Conservation (phyloP, 1,140 invertebrate genomes). For the Forficula auricularia region DNA sequence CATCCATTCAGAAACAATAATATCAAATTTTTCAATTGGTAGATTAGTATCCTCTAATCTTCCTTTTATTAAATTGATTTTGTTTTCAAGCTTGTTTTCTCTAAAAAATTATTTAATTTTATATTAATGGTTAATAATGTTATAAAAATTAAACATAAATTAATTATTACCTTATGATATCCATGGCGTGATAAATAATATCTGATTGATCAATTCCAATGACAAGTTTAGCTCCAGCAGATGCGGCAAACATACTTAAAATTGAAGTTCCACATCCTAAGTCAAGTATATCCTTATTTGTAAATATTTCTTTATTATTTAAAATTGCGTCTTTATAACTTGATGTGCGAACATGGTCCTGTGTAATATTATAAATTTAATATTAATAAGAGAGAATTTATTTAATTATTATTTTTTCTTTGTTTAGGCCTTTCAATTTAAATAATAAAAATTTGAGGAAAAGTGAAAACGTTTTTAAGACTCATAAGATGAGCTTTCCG, state of each 20-base stretch:
- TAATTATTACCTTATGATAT: constrained; percentile 55
- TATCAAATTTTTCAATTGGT: constrained; percentile 71
- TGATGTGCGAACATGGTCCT: constrained; percentile 80
- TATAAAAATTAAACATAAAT: not conserved
- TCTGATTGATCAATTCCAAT: constrained; percentile 86
- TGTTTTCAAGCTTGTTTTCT: constrained; percentile 53
- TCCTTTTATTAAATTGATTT: constrained; percentile 62
- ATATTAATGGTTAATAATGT: not conserved
- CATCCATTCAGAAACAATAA: constrained; percentile 99
- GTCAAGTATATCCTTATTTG: constrained; percentile 76
- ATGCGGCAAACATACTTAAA: constrained; percentile 86
- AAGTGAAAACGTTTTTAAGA: too few species aligned
- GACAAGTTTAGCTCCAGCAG: constrained; percentile 81
- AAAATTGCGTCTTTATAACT: constrained; percentile 88
- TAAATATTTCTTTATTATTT: constrained; percentile 50
- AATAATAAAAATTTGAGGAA: too few species aligned
- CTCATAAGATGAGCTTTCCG: too few species aligned
- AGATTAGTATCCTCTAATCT: constrained; percentile 79
- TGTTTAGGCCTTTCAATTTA: too few species aligned
- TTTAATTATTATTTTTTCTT: too few species aligned
- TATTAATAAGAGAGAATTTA: constrained; percentile 12
- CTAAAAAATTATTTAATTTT: constrained; percentile 25
- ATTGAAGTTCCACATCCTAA: constrained; percentile 95
- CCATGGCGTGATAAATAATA: constrained; percentile 68
- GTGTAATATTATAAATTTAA: constrained; percentile 18